Conservation (phyloP, 2,888 invertebrate species). For the Danaus chrysippus region DNA sequence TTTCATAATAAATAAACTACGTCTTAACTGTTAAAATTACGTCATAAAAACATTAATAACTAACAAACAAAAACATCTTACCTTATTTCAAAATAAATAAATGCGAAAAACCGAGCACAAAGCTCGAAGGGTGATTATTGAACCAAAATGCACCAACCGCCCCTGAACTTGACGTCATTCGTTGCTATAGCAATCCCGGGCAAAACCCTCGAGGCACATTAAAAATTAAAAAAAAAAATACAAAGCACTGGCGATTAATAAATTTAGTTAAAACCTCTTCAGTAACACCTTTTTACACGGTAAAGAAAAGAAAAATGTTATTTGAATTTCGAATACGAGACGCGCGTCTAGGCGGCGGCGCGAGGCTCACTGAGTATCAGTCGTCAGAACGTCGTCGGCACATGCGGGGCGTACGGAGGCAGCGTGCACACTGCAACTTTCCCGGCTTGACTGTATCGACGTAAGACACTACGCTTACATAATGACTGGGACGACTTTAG, state of each 20-base stretch:
- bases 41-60: not conserved
- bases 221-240: constrained; percentile 38
- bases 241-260: constrained; percentile 30
- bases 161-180: constrained; percentile 75
- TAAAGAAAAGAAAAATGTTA: constrained; percentile 38
- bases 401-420: constrained; percentile 67
- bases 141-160: constrained; percentile 74
- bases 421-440: constrained; percentile 48
- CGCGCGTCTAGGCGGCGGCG: constrained; percentile 64
- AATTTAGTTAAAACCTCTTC: constrained; percentile 8
- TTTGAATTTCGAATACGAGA: constrained; percentile 37
- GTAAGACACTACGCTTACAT: constrained; percentile 19
- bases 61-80: constrained; percentile 21
- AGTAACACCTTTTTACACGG: constrained; percentile 41
- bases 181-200: constrained; percentile 71
- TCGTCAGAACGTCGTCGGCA: constrained; percentile 53
- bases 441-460: constrained; percentile 31
- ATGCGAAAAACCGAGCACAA: constrained; percentile 34
- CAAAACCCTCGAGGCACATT: constrained; percentile 45
- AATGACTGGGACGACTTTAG: constrained; percentile 12
- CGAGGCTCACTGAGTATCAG: constrained; percentile 76
- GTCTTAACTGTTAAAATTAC: too few species aligned
- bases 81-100: constrained; percentile 32
- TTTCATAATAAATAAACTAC: too few species aligned
- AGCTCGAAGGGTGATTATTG: constrained; percentile 55